A percentile compares a stretch with the other conserved stretches of the same genome.
Conservation (phyloP, 2,888 invertebrate genomes). For the Trissoscelio sp. region DNA sequence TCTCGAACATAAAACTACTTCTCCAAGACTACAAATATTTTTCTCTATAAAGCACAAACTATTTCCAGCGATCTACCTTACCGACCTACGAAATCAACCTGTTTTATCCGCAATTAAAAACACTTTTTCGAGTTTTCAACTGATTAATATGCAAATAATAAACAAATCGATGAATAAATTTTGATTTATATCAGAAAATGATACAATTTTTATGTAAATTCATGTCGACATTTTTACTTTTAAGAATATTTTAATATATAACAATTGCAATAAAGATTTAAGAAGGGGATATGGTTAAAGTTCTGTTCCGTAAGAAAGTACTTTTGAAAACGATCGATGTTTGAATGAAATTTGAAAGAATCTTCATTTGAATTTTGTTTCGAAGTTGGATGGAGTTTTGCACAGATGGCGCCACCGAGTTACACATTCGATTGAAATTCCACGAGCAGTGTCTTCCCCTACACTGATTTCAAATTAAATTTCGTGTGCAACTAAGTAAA, state of each 20-base stretch:
- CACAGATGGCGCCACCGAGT: conserved; percentile 32
- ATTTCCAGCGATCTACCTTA: conserved; percentile 33
- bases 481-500: conserved; percentile 39
- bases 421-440: conserved; percentile 23
- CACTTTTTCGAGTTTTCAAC: neutral
- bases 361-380: conserved; percentile 12
- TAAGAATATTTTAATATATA: too few species aligned
- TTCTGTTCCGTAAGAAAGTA: neutral
- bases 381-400: neutral
- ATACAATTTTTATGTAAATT: too few species aligned
- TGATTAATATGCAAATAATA: neutral
- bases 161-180: too few species aligned
- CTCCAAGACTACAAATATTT: neutral
- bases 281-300: too few species aligned
- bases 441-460: conserved; percentile 27
- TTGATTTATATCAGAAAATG: too few species aligned
- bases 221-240: too few species aligned
- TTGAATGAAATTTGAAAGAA: neutral
- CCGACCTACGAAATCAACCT: conserved; percentile 25
- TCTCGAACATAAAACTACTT: conserved; percentile 13
- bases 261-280: too few species aligned
- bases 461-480: conserved; percentile 51
- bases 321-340: neutral
- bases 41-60: neutral
- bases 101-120: conserved; percentile 16